Evolutionary conservation across 2,113 vertebrate genomes (phyloP).

Genomic region (Zosterops lateralis): DNA sequence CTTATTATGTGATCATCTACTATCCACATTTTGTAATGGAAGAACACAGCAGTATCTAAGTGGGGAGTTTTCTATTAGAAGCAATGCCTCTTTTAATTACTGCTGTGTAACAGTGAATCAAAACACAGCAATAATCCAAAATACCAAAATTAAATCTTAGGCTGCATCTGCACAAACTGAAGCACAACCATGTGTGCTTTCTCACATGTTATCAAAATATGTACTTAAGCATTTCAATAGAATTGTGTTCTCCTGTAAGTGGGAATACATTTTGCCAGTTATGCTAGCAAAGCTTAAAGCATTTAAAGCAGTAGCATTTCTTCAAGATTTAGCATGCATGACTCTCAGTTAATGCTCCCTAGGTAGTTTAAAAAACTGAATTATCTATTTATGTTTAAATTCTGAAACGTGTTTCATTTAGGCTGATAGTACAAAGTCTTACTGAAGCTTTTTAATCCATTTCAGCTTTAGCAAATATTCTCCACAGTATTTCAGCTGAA

Average conservation of each 20-base stretch:
- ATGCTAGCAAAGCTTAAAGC: neutral
- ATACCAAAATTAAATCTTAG: neutral
- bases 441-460: neutral
- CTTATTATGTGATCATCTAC: neutral
- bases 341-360: neutral
- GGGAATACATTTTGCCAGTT: neutral
- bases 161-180: neutral
- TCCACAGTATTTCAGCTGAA: constrained; percentile 15
- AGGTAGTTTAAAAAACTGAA: neutral
- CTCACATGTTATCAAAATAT: neutral
- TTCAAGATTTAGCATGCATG: neutral
- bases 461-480: constrained; percentile 19
- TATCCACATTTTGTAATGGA: neutral
- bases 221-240: neutral
- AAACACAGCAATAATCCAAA: neutral
- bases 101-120: neutral
- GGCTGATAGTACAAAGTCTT: neutral
- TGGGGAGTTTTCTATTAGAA: neutral
- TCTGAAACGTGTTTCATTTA: neutral
- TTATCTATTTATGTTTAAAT: constrained; percentile 14
- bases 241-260: neutral
- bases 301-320: neutral
- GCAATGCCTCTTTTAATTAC: neutral
- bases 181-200: neutral
- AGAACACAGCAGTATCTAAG: neutral